Evolutionary conservation across 1,140 invertebrate species (phyloP).

Genomic region (Scylla paramamosain): DNA sequence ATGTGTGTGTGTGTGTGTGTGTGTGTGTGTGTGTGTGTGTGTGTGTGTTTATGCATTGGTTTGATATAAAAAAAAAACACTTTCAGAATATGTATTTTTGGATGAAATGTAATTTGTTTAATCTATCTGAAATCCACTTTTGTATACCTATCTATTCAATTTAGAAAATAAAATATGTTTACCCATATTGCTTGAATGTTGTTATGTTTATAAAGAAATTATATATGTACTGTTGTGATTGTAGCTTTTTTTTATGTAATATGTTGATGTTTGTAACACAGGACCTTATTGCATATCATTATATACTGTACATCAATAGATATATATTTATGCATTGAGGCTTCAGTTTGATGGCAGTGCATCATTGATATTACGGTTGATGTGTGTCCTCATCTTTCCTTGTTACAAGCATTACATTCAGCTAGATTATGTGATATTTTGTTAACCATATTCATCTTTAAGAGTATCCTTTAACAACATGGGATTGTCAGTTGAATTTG

Average conservation of each 20-base stretch:
- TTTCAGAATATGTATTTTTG: too few relatives aligned
- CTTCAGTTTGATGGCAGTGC: too few relatives aligned
- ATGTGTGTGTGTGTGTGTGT: not conserved
- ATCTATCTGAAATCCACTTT: too few relatives aligned
- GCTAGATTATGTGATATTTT: not conserved
- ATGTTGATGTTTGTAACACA: not conserved
- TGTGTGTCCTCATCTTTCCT: too few relatives aligned
- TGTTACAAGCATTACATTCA: not conserved
- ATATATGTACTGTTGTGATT: slow-evolving; percentile 15
- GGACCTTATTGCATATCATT: not conserved
- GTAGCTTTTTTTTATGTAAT: not conserved
- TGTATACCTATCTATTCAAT: slow-evolving; percentile 1
- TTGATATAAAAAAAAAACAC: too few relatives aligned
- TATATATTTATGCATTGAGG: slow-evolving; percentile 30
- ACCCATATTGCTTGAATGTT: not conserved
- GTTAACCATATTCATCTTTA: not conserved
- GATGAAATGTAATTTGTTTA: too few relatives aligned
- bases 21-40: too few relatives aligned
- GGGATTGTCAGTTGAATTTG: too few relatives aligned
- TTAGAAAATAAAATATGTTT: not conserved
- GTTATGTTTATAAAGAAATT: not conserved
- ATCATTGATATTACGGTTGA: too few relatives aligned
- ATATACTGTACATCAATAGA: not conserved
- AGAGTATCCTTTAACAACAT: too few relatives aligned
- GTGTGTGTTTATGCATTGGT: too few relatives aligned